Evolutionary conservation across 2,113 vertebrate genomes (phyloP).

Genomic region (Heterocephalus glaber): DNA sequence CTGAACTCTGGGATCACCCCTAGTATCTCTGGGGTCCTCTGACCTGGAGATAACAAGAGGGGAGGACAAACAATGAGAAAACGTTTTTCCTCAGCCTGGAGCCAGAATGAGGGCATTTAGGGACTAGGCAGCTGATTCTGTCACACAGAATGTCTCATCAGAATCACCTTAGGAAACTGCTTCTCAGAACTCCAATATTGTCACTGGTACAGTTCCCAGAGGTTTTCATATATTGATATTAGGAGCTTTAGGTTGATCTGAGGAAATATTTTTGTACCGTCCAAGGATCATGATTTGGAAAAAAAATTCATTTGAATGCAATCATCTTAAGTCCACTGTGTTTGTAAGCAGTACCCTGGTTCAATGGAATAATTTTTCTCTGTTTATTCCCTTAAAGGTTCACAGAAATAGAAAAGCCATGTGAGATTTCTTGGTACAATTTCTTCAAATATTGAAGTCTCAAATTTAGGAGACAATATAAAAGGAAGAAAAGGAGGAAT

Average conservation of each 20-base stretch:
- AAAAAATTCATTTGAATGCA: constrained; percentile 70
- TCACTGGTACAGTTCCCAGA: background rate
- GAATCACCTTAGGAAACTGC: constrained; percentile 38
- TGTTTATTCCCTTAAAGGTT: constrained; percentile 81
- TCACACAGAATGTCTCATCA: background rate
- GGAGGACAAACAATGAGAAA: background rate
- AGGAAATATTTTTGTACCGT: constrained; percentile 59
- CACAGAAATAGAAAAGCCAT: constrained; percentile 78
- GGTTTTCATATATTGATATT: constrained; percentile 47
- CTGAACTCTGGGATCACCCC: background rate
- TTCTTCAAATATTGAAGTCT: constrained; percentile 80
- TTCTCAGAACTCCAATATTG: constrained; percentile 10
- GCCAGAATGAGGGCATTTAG: background rate
- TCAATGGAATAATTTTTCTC: constrained; percentile 73
- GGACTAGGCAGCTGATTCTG: background rate
- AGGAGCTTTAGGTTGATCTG: constrained; percentile 59
- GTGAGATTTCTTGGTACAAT: constrained; percentile 80
- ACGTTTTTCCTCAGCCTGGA: background rate
- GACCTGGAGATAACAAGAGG: background rate
- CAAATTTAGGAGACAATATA: constrained; percentile 71
- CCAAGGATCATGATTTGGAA: constrained; percentile 42
- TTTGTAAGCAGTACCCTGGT: constrained; percentile 65
- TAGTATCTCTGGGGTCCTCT: background rate
- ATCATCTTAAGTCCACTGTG: constrained; percentile 76
- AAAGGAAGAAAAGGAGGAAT: constrained; percentile 72